Evolutionary conservation across 1,140 invertebrate genomes (phyloP).

Genomic region (Bombus vancouverensis): DNA sequence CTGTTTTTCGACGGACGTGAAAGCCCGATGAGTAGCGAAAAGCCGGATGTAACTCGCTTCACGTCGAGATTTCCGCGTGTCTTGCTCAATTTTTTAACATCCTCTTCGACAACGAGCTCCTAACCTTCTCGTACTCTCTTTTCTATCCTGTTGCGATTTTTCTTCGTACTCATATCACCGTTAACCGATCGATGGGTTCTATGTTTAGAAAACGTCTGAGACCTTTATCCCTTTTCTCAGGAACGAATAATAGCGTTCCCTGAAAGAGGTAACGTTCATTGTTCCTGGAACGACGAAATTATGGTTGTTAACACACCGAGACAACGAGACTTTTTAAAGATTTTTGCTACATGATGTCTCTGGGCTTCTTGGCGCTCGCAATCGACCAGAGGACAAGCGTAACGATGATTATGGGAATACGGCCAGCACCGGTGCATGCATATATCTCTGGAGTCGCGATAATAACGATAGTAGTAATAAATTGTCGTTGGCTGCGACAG

Average conservation of each 20-base stretch:
- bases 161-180: background rate
- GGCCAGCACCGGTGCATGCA: slow-evolving; percentile 11
- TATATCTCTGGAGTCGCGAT: slow-evolving; percentile 44
- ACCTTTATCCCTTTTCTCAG: background rate
- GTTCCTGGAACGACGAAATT: background rate
- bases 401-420: slow-evolving; percentile 45
- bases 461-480: slow-evolving; percentile 58
- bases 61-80: slow-evolving; percentile 44
- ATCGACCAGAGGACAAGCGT: slow-evolving; percentile 18
- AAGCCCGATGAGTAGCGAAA: slow-evolving; percentile 50
- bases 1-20: slow-evolving; percentile 47
- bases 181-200: background rate
- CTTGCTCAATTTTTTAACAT: slow-evolving; percentile 56
- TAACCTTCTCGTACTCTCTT: background rate
- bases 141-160: background rate
- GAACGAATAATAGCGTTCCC: background rate
- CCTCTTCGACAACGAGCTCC: background rate
- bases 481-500: slow-evolving; percentile 58
- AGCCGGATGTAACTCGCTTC: slow-evolving; percentile 46
- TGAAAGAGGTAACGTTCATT: background rate
- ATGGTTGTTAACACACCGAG: background rate
- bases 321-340: background rate
- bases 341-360: background rate
- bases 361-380: background rate
- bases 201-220: background rate